Base-by-base conservation (phyloP, 2,888 invertebrate species). In the Eremobia ochroleuca region DNA sequence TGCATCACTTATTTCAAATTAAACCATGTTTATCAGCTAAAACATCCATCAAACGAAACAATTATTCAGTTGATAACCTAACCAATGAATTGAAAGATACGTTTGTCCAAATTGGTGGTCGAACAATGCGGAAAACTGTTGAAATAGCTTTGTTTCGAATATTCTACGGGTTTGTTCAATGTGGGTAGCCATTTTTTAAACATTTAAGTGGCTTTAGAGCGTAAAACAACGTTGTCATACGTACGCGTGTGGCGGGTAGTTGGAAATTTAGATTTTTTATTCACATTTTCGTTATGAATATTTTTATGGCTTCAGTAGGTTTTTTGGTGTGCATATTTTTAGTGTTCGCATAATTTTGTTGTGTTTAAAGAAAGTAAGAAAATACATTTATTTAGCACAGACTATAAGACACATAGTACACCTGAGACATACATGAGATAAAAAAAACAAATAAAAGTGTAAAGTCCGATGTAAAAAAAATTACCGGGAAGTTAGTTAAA, bases 151-250 rank as follows among this genome's bases (percentile, higher is more conserved):
- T 76, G 81, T 79, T 77, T 83, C 82, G 76, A 77, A 78, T 83
- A 87, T 81, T 79, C 59, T 61, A 55, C 71, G 66, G 58, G 55
- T 73, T 52, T 80, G 79, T 73, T 79, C 74, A 65, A 28, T 74
- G 67, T 73, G 59, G 52, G 59, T 46, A 25, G 65, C 69, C 74
- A 83, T 87, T 89, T 87, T 89, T 87, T 76, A 65, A 76, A 84
- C 71, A 77, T 88, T 88, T 89, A 85, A 78, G 73, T 76, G 37
- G 73, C 58, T 69, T 21, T 76, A 73, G 74, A 87, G 76, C 81
- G 81, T 86, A 73, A 89, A 89, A 83, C 81, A 69, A 83, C 65
- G 37, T 80, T 82, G 76, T 70, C 71, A 82, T 66, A 82, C 79
- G 49, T 40, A 69, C 72, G 40, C 28, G 37, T 73, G 69, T 52